These are phyloP conservation scores for Epizoanthus scotinus DNA, from an alignment of 92 coral and sea anemone genomes.

Conservation along the genomic window DNA sequence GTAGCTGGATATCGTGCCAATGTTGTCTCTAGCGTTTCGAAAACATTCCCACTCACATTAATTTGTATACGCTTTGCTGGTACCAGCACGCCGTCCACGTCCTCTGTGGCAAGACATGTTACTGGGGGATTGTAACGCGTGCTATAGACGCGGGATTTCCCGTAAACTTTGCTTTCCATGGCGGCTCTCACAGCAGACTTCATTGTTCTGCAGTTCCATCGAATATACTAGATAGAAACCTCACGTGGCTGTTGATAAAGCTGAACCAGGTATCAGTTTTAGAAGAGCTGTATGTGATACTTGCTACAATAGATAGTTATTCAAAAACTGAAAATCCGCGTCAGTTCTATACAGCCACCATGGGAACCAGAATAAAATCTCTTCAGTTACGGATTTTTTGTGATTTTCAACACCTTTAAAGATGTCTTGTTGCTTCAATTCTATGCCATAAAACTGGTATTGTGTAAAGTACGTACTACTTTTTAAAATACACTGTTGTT, in stretches of 20 bases:
- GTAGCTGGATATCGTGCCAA: constrained; percentile 85
- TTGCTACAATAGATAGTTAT: too few species aligned
- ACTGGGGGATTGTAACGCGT: constrained; percentile 18
- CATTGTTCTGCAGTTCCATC: neutral
- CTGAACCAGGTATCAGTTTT: neutral
- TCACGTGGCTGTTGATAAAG: neutral
- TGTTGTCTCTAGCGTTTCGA: constrained; percentile 85
- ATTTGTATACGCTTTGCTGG: constrained; percentile 52
- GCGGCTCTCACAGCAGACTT: constrained; percentile 28
- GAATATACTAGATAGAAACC: neutral
- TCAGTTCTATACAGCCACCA: too few species aligned
- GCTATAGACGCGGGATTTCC: neutral
- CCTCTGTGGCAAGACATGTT: neutral
- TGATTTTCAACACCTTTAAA: neutral
- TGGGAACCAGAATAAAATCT: neutral
- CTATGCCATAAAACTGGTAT: neutral
- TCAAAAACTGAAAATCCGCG: too few species aligned
- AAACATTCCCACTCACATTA: constrained; percentile 83
- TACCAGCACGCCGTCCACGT: neutral
- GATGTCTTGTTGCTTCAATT: neutral
- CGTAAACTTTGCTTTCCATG: neutral
- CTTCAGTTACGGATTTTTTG: too few species aligned
- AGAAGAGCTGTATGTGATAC: neutral
- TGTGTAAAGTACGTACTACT: constrained; percentile 5
- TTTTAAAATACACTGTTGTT: constrained; percentile 17